These are phyloP conservation scores for Drosophila oshimai DNA, from an alignment of 1,140 invertebrate species.

Conservation along the genomic window DNA sequence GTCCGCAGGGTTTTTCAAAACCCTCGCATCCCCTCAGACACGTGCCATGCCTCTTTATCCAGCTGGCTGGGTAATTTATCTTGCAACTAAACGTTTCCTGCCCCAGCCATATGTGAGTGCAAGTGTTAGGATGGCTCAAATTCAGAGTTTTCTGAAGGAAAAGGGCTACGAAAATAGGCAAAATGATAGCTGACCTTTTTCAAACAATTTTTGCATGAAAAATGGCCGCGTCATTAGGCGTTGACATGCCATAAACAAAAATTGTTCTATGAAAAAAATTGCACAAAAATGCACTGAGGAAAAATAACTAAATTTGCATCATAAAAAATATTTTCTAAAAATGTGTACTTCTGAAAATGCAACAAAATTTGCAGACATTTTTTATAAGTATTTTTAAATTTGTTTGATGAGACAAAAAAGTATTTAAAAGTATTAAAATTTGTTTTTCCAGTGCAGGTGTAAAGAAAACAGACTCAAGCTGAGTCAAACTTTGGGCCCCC, in stretches of 20 bases:
- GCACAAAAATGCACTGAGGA: constrained; percentile 37
- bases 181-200: constrained; percentile 33
- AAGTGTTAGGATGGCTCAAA: constrained; percentile 32
- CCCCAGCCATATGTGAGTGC: constrained; percentile 32
- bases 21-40: neutral
- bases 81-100: constrained; percentile 75
- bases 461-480: constrained; percentile 11
- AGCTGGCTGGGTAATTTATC: constrained; percentile 65
- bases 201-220: constrained; percentile 52
- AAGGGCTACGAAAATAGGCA: neutral
- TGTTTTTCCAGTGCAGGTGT: neutral
- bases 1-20: neutral
- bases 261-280: constrained; percentile 30
- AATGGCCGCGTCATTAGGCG: constrained; percentile 76
- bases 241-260: constrained; percentile 78
- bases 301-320: constrained; percentile 31
- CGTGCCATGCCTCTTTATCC: constrained; percentile 24
- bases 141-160: neutral
- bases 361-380: too few species aligned
- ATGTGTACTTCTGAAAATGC: too few species aligned
- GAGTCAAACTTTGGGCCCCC: constrained; percentile 36
- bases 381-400: neutral
- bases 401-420: too few species aligned
- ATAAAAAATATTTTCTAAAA: too few species aligned
- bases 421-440: neutral